Conservation (phyloP, 2,888 invertebrate species). For the Drosophila parthenogenetica region DNA sequence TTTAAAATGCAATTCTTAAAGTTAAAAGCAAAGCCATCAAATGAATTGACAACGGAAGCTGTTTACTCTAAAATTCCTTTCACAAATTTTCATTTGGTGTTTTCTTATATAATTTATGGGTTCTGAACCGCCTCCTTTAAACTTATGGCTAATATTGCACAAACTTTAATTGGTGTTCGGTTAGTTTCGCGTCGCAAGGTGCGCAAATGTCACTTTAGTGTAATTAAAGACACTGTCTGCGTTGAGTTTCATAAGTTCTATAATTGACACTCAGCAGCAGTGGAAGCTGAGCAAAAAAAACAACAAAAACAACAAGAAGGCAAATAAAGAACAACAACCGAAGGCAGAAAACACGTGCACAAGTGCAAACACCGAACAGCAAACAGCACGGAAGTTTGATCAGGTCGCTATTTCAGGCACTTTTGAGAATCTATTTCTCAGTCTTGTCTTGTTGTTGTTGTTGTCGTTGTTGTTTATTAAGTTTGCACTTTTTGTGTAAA, state of each 20-base stretch:
- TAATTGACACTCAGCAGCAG: slow-evolving; percentile 50
- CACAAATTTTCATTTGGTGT: not conserved
- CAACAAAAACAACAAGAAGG: slow-evolving; percentile 15
- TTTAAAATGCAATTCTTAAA: slow-evolving; percentile 9
- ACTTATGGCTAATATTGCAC: slow-evolving; percentile 22
- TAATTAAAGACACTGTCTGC: slow-evolving; percentile 48
- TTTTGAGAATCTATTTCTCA: slow-evolving; percentile 46
- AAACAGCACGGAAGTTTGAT: slow-evolving; percentile 49
- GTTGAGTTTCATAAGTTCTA: slow-evolving; percentile 40
- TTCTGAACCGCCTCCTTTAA: slow-evolving; percentile 14
- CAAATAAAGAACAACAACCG: slow-evolving; percentile 1
- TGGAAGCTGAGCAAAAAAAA: slow-evolving; percentile 1
- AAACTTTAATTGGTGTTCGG: slow-evolving; percentile 7
- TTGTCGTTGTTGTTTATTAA: slow-evolving; percentile 51
- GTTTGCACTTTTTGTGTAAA: slow-evolving; percentile 75
- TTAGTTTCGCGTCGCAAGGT: slow-evolving; percentile 18
- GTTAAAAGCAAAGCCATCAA: too few species aligned
- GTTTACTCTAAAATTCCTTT: not conserved
- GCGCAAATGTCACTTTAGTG: slow-evolving; percentile 32
- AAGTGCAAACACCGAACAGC: slow-evolving; percentile 35
- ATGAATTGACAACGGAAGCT: slow-evolving; percentile 6
- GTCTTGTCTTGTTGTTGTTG: slow-evolving; percentile 12
- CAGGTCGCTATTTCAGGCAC: slow-evolving; percentile 23
- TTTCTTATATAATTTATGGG: slow-evolving; percentile 1
- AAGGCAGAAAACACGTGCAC: slow-evolving; percentile 47